A percentile compares a stretch with the other conserved stretches of the same genome.
Evolutionary conservation across 2,888 invertebrate species (phyloP).

Genomic region (Cryptus viduatorius): DNA sequence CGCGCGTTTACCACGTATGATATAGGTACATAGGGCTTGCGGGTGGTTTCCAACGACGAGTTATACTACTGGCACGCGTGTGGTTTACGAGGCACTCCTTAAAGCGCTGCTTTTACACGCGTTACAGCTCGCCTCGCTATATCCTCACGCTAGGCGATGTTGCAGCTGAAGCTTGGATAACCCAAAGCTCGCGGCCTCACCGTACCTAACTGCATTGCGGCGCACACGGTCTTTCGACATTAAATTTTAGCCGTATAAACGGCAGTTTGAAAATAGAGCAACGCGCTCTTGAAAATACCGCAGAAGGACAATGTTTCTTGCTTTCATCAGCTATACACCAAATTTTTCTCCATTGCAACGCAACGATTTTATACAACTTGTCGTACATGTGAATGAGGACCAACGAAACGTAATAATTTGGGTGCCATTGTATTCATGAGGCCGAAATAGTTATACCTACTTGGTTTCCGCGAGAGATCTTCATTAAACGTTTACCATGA

Average conservation of each 20-base stretch:
- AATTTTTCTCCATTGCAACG: neutral
- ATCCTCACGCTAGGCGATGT: slow-evolving; percentile 18
- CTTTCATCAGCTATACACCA: neutral
- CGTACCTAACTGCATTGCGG: slow-evolving; percentile 37
- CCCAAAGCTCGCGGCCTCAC: slow-evolving; percentile 11
- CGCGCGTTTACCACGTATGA: neutral
- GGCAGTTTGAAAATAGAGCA: slow-evolving; percentile 13
- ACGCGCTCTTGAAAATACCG: neutral
- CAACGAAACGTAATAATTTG: neutral
- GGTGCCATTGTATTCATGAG: neutral
- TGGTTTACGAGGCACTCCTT: slow-evolving; percentile 62
- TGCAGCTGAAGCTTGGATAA: slow-evolving; percentile 31
- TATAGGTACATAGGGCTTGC: slow-evolving; percentile 8
- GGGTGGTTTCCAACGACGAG: slow-evolving; percentile 47
- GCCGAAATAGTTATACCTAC: slow-evolving; percentile 3
- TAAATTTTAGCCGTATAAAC: slow-evolving; percentile 49
- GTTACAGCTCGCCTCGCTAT: slow-evolving; percentile 15
- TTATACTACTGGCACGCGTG: slow-evolving; percentile 56
- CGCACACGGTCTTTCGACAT: slow-evolving; percentile 39
- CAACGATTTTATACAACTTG: neutral
- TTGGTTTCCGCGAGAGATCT: slow-evolving; percentile 21
- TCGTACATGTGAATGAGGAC: neutral
- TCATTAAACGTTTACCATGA: slow-evolving; percentile 56
- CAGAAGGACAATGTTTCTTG: neutral
- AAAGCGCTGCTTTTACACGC: slow-evolving; percentile 49